Evolutionary conservation across 1,140 invertebrate genomes (phyloP).

Genomic region (Cardiocondyla obscurior): DNA sequence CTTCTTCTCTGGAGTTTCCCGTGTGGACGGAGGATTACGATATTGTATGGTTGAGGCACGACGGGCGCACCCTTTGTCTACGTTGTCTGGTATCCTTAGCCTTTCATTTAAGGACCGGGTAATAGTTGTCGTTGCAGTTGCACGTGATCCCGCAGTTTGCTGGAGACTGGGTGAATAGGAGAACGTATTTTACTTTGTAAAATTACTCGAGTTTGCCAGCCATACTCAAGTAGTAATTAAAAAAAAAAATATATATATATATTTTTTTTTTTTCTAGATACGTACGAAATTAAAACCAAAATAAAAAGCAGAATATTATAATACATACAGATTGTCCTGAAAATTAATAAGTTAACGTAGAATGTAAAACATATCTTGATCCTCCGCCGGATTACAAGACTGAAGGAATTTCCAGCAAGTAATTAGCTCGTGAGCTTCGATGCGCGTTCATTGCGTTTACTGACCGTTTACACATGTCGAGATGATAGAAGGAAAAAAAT

Average conservation of each 20-base stretch:
- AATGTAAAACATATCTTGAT: too few species aligned
- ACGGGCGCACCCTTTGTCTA: slow-evolving; percentile 51
- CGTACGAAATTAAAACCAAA: too few species aligned
- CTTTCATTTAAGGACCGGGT: slow-evolving; percentile 49
- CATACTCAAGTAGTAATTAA: too few species aligned
- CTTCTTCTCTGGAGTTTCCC: slow-evolving; percentile 59
- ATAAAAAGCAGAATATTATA: too few species aligned
- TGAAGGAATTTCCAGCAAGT: too few species aligned
- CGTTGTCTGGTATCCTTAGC: slow-evolving; percentile 25
- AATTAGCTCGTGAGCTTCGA: too few species aligned
- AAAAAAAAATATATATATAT: too few species aligned
- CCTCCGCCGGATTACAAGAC: too few species aligned
- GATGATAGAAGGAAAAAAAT: not conserved
- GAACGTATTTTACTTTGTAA: not conserved
- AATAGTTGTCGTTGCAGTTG: slow-evolving; percentile 48
- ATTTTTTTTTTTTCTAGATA: too few species aligned
- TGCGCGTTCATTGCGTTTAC: not conserved
- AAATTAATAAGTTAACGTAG: too few species aligned
- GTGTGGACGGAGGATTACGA: slow-evolving; percentile 70
- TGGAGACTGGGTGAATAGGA: not conserved
- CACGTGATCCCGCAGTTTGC: slow-evolving; percentile 32
- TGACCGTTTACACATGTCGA: too few species aligned
- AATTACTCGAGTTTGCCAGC: slow-evolving; percentile 4
- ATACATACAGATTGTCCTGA: too few species aligned
- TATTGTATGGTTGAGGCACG: slow-evolving; percentile 66